phyloP scores from a whole-genome alignment of 2,113 vertebrate genomes.

The Podiceps cristatus region DNA sequence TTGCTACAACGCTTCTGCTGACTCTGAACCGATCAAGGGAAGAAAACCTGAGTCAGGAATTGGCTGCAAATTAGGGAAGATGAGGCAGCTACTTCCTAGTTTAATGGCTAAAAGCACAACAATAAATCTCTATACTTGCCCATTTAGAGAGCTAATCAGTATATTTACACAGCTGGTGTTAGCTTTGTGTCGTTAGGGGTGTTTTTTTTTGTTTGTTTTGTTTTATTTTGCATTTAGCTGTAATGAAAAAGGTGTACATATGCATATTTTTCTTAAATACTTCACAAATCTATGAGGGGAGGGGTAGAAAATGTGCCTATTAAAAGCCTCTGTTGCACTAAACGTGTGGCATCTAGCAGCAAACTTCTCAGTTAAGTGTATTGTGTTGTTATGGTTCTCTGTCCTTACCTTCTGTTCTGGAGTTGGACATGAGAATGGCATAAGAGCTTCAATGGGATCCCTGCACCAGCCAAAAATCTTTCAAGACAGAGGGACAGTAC shows the following conservation, averaged over 20 bases:
- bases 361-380: background rate
- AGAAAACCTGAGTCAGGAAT: conserved; percentile 62
- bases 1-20: conserved; percentile 44
- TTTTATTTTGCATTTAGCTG: conserved; percentile 22
- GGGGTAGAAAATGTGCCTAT: background rate
- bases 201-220: background rate
- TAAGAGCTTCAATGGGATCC: background rate
- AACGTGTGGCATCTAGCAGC: background rate
- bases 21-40: conserved; percentile 31
- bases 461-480: background rate
- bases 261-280: conserved; percentile 22
- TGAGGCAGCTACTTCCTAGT: conserved; percentile 53
- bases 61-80: conserved; percentile 63
- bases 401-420: background rate
- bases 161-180: conserved; percentile 49
- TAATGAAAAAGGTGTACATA: conserved; percentile 10
- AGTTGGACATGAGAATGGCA: background rate
- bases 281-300: background rate
- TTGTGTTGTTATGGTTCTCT: background rate
- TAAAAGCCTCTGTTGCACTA: background rate
- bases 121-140: conserved; percentile 42
- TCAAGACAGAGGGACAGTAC: background rate
- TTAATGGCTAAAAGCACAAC: conserved; percentile 48
- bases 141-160: conserved; percentile 46
- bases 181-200: background rate